Conservation (phyloP, 2,797 vertebrate genomes). For the Harpagifer antarcticus region DNA sequence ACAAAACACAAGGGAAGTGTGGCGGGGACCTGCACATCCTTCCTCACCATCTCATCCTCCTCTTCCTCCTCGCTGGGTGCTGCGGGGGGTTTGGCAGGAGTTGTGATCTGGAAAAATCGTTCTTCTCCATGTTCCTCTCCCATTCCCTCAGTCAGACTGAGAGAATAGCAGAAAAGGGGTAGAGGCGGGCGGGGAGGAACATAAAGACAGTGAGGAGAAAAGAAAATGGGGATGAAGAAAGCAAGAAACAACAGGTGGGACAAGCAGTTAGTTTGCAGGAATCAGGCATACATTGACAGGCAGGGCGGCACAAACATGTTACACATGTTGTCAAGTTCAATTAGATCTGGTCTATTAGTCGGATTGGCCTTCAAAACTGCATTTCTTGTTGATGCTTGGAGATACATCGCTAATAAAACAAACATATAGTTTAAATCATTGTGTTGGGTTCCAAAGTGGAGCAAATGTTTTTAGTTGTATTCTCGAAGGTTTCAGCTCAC, state of each 20-base stretch:
- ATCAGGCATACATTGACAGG: slow-evolving; percentile 14
- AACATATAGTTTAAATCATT: no score
- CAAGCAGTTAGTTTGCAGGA: slow-evolving; percentile 33
- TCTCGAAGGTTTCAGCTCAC: no score
- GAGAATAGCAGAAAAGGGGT: slow-evolving; percentile 55
- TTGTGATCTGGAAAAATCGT: slow-evolving; percentile 74
- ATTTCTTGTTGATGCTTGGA: not conserved
- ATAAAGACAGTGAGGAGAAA: not conserved
- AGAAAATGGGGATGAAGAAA: not conserved
- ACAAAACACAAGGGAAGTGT: not conserved
- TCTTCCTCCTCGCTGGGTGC: slow-evolving; percentile 88
- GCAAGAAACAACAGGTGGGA: not conserved
- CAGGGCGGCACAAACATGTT: not conserved
- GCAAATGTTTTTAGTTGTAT: no score
- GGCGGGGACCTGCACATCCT: slow-evolving; percentile 36
- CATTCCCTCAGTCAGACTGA: slow-evolving; percentile 76
- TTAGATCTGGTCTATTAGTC: not conserved
- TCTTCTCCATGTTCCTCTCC: slow-evolving; percentile 75
- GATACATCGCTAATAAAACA: no score
- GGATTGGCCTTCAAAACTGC: not conserved
- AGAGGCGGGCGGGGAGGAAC: not conserved
- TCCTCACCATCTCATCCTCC: slow-evolving; percentile 94
- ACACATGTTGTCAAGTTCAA: slow-evolving; percentile 3
- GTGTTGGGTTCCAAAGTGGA: not conserved
- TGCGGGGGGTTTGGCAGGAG: slow-evolving; percentile 61